Evolutionary conservation across 2,113 vertebrate genomes (phyloP), one percentile per base, ranked within the genome.

Genomic region (Elephas maximus): DNA sequence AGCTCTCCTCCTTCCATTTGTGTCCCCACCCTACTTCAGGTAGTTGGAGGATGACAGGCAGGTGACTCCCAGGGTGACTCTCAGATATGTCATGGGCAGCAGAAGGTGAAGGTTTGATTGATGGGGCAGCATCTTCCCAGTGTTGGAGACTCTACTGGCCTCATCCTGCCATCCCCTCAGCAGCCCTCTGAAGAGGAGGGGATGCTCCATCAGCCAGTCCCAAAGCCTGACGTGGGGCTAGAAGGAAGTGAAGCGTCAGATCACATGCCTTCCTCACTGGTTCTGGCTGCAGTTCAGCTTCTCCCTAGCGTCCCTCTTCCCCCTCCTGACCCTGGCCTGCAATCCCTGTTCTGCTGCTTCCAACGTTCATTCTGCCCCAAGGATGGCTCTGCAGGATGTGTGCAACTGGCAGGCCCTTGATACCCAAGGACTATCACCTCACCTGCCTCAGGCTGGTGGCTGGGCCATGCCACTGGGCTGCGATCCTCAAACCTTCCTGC

Each of bases 351-450:
- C 9, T 0, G 26, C 8, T 85, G 37, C 69, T 90, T 87, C 44
- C 78, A 48, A 1, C 23, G 63, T 65, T 90, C 82, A 76, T 57
- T 93, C 63, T 28, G 69, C 63, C 37, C 73, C 80, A 63, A 79
- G 8, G 63, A 98, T 99, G 99, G 99, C 99, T 97, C 98, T 99
- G 94, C 98, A 99, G 97, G 98, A 99, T 57, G 96, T 99, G 44
- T 99, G 99, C 95, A 91, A 98, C 37, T 98, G 98, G 69, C 96
- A 95, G 44, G 57, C 97, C 23, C 96, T 44, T 0, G 78, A 65
- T 6, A 2, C n/a, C 45, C 82, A 51, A 48, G 80, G 26, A 53
- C 78, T 48, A 4, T 45, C 67, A 0, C 93, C 85, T 87, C 89
- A 74, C 4, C 83, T 84, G 44, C 92, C 89, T 33, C 73, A 8